Evolutionary conservation across 2,113 vertebrate species (phyloP).

Genomic region (Paramormyrops kingsleyae): DNA sequence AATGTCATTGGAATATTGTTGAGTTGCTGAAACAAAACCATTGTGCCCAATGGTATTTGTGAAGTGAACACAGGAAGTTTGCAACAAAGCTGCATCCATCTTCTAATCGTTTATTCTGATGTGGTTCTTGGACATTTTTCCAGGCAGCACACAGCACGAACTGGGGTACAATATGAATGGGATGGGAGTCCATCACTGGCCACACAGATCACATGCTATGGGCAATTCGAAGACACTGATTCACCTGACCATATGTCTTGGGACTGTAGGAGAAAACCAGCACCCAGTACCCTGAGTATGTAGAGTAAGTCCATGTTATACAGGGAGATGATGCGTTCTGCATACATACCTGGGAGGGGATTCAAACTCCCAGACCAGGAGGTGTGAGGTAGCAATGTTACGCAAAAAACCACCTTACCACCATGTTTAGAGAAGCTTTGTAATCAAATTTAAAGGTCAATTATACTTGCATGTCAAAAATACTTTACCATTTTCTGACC

Average conservation of each 20-base stretch:
- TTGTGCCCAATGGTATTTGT: neutral
- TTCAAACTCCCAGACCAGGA: neutral
- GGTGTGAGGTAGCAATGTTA: neutral
- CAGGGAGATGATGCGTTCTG: neutral
- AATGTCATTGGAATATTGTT: neutral
- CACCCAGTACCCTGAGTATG: neutral
- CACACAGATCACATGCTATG: neutral
- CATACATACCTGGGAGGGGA: neutral
- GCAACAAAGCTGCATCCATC: neutral
- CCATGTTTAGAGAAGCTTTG: slow-evolving; percentile 6
- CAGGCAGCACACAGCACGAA: neutral
- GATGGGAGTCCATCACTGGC: neutral
- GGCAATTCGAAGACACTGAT: neutral
- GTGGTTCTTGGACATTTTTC: neutral
- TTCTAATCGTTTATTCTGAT: neutral
- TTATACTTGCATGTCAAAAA: slow-evolving; percentile 48
- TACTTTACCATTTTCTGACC: slow-evolving; percentile 50
- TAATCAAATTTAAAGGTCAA: slow-evolving; percentile 52
- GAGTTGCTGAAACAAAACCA: neutral
- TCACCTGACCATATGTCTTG: neutral
- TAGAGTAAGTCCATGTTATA: neutral
- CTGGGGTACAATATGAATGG: neutral
- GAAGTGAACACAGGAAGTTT: neutral
- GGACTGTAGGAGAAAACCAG: neutral
- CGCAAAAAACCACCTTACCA: neutral